Evolutionary conservation across 2,888 invertebrate species (phyloP).

Genomic region (Ramazzottius varieornatus): DNA sequence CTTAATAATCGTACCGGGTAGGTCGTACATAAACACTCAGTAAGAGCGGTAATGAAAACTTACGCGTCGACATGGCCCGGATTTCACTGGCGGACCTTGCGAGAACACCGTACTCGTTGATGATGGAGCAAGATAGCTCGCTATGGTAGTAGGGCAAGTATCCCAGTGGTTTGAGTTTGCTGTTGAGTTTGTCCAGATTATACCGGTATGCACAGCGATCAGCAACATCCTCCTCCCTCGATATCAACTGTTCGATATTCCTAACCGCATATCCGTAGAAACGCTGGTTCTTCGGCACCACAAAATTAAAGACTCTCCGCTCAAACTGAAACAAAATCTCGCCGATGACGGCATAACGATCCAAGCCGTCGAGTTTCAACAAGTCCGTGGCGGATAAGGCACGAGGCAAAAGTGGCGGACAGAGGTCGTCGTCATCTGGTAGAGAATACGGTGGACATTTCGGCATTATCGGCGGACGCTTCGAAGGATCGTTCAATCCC

Average conservation of each 20-base stretch:
- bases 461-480: not conserved
- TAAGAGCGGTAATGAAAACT: too few species aligned
- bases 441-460: not conserved
- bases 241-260: not conserved
- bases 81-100: not conserved
- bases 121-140: not conserved
- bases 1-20: too few species aligned
- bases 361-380: not conserved
- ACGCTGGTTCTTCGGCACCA: not conserved
- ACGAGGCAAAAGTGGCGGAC: too few species aligned
- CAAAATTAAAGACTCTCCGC: not conserved
- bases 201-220: not conserved
- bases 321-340: not conserved
- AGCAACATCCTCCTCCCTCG: not conserved
- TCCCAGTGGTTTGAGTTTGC: not conserved
- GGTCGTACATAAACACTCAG: too few species aligned
- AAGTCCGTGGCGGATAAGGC: not conserved
- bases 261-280: not conserved
- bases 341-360: not conserved
- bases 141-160: not conserved
- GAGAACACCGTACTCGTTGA: not conserved
- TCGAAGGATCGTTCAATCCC: not conserved
- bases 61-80: not conserved
- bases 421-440: not conserved
- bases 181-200: not conserved